Evolutionary conservation across 2,888 invertebrate species (phyloP).

Genomic region (Synanthedon myopaeformis): DNA sequence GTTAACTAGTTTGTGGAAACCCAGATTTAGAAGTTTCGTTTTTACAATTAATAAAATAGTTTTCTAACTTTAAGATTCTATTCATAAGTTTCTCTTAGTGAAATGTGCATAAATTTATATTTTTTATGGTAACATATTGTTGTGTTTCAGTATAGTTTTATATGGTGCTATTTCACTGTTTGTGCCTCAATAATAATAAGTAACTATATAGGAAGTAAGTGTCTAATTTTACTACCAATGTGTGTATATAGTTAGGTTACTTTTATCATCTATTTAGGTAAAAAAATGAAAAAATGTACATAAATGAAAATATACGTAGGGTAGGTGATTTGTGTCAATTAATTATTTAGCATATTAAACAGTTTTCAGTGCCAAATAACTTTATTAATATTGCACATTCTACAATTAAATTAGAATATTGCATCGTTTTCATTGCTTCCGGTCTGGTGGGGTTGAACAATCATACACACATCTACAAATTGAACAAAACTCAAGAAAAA

Average conservation of each 20-base stretch:
- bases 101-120: no score
- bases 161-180: constrained; percentile 61
- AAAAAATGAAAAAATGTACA: neutral
- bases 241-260: neutral
- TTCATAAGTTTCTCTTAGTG: no score
- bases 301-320: neutral
- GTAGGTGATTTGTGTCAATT: constrained; percentile 2
- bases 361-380: constrained; percentile 1
- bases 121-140: neutral
- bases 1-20: no score
- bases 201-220: constrained; percentile 1
- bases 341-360: constrained; percentile 1
- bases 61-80: no score
- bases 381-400: constrained; percentile 10
- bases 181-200: constrained; percentile 49
- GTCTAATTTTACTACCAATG: neutral
- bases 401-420: no score
- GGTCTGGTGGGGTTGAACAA: no score
- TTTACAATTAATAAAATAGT: no score
- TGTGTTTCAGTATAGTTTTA: neutral
- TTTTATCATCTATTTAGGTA: no score
- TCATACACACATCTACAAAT: no score
- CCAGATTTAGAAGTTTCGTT: no score
- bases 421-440: no score
- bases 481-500: no score